Evolutionary conservation across 2,113 vertebrate genomes (phyloP).

Genomic region (Collichthys lucidus): DNA sequence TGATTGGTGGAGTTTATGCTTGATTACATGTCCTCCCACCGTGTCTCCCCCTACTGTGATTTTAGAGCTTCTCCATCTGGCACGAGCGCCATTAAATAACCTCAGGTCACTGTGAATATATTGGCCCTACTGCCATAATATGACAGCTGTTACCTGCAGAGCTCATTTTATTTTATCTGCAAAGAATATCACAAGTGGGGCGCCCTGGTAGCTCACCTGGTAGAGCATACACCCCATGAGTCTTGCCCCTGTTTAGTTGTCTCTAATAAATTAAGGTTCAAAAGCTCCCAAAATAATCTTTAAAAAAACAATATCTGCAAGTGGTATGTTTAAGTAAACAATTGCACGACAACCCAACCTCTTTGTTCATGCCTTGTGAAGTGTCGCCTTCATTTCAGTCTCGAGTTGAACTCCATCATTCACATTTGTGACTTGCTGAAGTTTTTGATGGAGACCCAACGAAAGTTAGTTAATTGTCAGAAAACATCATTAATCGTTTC

Average conservation of each 20-base stretch:
- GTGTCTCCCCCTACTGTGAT: slow-evolving; percentile 22
- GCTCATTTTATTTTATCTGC: slow-evolving; percentile 1
- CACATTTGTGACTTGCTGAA: not conserved
- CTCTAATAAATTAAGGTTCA: too few relatives aligned
- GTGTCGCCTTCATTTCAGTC: not conserved
- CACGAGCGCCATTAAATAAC: slow-evolving; percentile 8
- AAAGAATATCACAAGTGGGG: not conserved
- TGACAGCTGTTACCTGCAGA: slow-evolving; percentile 27
- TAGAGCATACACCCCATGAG: too few relatives aligned
- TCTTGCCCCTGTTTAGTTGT: too few relatives aligned
- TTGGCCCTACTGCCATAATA: not conserved
- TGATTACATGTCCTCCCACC: slow-evolving; percentile 23
- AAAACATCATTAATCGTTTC: too few relatives aligned
- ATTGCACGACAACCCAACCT: not conserved
- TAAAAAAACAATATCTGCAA: too few relatives aligned
- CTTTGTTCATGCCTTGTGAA: not conserved
- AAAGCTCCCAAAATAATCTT: too few relatives aligned
- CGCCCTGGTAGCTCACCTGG: too few relatives aligned
- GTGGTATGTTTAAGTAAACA: too few relatives aligned
- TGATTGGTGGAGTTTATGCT: slow-evolving; percentile 32
- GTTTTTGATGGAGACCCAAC: too few relatives aligned
- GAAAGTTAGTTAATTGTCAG: too few relatives aligned
- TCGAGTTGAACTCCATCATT: too few relatives aligned
- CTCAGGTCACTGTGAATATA: not conserved
- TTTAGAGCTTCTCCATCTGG: slow-evolving; percentile 42